Evolutionary conservation across 2,113 vertebrate genomes (phyloP).

Genomic region (Crotalus tigris): DNA sequence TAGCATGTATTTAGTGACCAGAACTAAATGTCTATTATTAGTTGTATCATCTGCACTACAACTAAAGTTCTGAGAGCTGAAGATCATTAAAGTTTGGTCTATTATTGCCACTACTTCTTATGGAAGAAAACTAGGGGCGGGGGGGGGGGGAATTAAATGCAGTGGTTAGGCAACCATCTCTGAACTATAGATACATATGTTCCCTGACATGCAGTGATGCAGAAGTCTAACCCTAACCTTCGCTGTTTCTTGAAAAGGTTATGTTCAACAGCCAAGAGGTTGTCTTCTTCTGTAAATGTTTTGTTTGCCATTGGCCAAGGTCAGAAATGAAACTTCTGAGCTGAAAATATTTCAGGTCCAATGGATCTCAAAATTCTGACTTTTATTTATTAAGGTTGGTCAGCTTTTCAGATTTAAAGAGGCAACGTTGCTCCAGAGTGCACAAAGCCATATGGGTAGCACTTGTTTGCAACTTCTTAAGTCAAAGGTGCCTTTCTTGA

Average conservation of each 20-base stretch:
- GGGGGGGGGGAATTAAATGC: not conserved
- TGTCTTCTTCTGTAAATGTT: not conserved
- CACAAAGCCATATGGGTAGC: not conserved
- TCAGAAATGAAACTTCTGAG: not conserved
- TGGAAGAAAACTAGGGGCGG: not conserved
- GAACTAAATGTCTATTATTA: not conserved
- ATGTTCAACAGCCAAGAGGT: not conserved
- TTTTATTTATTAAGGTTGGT: not conserved
- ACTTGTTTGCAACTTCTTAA: not conserved
- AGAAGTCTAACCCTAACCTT: not conserved
- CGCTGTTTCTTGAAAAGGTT: not conserved
- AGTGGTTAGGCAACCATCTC: not conserved
- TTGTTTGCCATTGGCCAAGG: not conserved
- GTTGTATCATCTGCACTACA: not conserved
- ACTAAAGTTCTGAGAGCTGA: not conserved
- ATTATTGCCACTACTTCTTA: not conserved
- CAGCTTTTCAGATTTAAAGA: not conserved
- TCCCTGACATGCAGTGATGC: not conserved
- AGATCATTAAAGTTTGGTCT: not conserved
- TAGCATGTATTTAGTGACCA: not conserved
- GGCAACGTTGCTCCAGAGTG: not conserved
- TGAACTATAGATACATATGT: not conserved
- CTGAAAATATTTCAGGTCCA: not conserved
- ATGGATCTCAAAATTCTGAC: not conserved
- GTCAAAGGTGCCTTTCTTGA: not conserved